Base-by-base conservation (phyloP, 2,888 invertebrate genomes). In the Apotomis capreana region DNA sequence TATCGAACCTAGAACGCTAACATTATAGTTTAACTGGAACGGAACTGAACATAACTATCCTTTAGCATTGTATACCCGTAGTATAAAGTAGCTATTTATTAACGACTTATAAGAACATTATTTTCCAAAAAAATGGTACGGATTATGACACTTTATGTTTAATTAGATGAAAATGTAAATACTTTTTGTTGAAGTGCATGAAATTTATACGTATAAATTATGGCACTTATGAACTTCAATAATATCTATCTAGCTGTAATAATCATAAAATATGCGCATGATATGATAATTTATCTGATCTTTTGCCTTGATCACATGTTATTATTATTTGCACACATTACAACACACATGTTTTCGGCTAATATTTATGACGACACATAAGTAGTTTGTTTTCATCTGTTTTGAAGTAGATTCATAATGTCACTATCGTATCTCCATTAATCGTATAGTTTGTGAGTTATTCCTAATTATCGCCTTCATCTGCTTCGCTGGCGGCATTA, bases 401-500 rank as follows among this genome's bases (percentile, higher is more conserved):
- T 57, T 12, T 54, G 5, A 9, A 57, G 62, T 63, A 69, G 51
- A 52, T 61, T 67, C 70, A 71, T 68, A 36, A 44, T 49, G 37
- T 60, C 6, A 63, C 37, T 46, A 44, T 55, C 54, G n/a, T 60
- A 40, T 10, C 15, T 69, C 15, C 36, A 10, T 44, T 68, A 54
- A 60, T 12, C 44, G 12, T 59, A 60, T 57, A 64, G 49, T 69
- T 40, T 63, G 49, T 40, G 9, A 69, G 46, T 73, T 64, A 65
- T 65, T 40, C 49, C 46, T 67, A 69, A 64, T 69, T 68, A 26
- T 26, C 26, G 68, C 63, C 55, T 75, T 49, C 54, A 63, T 73
- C 62, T 70, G 74, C 72, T 63, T 76, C 54, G 58, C 75, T 76
- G 75, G 74, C 75, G 75, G 71, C 72, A 76, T 75, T 70, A 68